phyloP scores from a whole-genome alignment of 2,888 invertebrate genomes.

The Limnephilus auricula region DNA sequence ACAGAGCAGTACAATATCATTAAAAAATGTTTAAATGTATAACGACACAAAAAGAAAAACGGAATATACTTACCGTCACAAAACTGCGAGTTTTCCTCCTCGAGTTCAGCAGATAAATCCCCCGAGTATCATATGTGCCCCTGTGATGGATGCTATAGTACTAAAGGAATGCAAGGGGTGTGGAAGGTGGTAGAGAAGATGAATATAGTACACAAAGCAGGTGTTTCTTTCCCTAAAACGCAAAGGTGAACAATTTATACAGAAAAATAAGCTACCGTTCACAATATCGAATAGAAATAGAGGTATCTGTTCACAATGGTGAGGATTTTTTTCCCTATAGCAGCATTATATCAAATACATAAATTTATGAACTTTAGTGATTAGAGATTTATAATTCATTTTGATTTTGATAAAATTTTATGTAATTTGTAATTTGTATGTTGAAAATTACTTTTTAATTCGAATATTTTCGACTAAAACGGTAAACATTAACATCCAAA shows the following conservation, averaged over 20 bases:
- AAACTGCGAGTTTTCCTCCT: not conserved
- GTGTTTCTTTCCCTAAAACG: not conserved
- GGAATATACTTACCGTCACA: not conserved
- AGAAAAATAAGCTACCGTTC: constrained; percentile 17
- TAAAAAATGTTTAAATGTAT: not conserved
- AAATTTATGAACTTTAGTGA: not conserved
- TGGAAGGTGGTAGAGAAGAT: not conserved
- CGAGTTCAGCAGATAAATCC: constrained; percentile 20
- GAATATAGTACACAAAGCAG: not conserved
- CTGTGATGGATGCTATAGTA: constrained; percentile 18
- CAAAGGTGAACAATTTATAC: constrained; percentile 3
- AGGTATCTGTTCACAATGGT: not conserved
- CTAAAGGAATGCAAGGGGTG: not conserved
- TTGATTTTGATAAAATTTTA: too few relatives aligned
- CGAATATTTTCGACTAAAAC: too few relatives aligned
- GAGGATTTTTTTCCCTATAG: not conserved
- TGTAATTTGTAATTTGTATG: too few relatives aligned
- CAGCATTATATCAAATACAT: not conserved
- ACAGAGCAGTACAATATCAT: not conserved
- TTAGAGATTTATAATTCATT: not conserved
- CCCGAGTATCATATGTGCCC: not conserved
- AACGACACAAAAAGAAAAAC: not conserved
- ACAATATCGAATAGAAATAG: not conserved
- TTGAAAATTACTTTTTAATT: too few relatives aligned
- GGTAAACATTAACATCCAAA: too few relatives aligned